Base-by-base conservation (phyloP, 2,113 vertebrate species). In the Takifugu flavidus region DNA sequence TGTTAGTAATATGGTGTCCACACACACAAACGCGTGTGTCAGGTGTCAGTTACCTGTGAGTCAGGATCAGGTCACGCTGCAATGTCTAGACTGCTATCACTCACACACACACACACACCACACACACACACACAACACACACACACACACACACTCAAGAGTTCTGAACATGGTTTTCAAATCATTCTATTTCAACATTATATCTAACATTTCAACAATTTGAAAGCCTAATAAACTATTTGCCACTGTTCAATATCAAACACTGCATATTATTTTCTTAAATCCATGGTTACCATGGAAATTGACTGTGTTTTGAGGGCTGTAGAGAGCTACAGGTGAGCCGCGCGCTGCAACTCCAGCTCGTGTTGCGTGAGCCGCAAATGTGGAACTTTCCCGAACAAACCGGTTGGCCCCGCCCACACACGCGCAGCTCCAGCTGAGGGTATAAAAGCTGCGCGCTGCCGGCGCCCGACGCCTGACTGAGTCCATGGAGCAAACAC, bases 41-140 rank as follows among this genome's bases (percentile, higher is more conserved):
- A 74, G 47, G 61, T 4, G 51, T 82, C 59, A 78, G 55, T 84
- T 82, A 83, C 59, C 62, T 77, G 66, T 72, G 83, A 79, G 65
- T 82, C 72, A 85, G 39, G 43, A 7, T 49, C 25, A 4, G 49
- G 31, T 72, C 67, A 74, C 13, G 4, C 27, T 15, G 25, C 45
- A 4, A 0, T 26, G 82, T 80, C 75, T 80, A 62, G 75, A 73
- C 62, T 27, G 6, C 43, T 27, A 42, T 54, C 34, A 31, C 2
- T 27, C 15, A 25, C n/a, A 8, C 15, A 7, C 42, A 13, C 10
- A 13, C 34, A 28, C 15, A 2, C 13, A 13, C 2, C 10, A 13
- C 15, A 25, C n/a, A 8, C 15, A 7, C 42, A 13, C 10, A 13
- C 20, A 20, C 20, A 20, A 13, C 0, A 49, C 4, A 13, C 34